A percentile compares a stretch with the other conserved stretches of the same genome.
phyloP scores from a whole-genome alignment of 2,888 invertebrate species.

The Melipona bicolor region DNA sequence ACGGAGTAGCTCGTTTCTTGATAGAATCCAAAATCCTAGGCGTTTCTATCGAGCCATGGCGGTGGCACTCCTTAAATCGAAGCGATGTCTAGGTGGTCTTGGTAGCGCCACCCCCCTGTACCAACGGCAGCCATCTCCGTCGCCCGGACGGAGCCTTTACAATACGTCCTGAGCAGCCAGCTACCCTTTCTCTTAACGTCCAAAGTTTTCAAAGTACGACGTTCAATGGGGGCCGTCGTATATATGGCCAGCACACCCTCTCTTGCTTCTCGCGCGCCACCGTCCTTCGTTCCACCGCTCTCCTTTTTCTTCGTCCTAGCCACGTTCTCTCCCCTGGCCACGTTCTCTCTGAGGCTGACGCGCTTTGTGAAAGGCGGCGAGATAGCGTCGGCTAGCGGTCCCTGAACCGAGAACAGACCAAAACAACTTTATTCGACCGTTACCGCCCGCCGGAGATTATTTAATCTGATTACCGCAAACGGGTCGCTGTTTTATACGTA shows the following conservation, averaged over 20 bases:
- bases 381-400: constrained; percentile 66
- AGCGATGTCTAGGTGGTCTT: constrained; percentile 73
- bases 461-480: constrained; percentile 15
- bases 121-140: constrained; percentile 61
- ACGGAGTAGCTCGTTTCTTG: constrained; percentile 53
- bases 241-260: constrained; percentile 66
- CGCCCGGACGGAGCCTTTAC: constrained; percentile 77
- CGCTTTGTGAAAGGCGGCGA: constrained; percentile 74
- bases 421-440: constrained; percentile 59
- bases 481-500: not conserved
- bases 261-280: constrained; percentile 33
- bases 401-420: constrained; percentile 52
- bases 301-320: constrained; percentile 60
- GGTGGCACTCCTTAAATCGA: constrained; percentile 76
- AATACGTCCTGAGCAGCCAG: constrained; percentile 82
- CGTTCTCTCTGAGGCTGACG: constrained; percentile 69
- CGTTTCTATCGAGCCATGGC: constrained; percentile 64
- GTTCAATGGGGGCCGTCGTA: constrained; percentile 80
- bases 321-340: constrained; percentile 17
- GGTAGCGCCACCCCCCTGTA: constrained; percentile 64
- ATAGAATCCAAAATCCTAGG: constrained; percentile 75
- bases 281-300: constrained; percentile 47
- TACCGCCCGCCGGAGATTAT: constrained; percentile 37
- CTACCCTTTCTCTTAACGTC: constrained; percentile 83
- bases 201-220: constrained; percentile 84